Conservation (phyloP, 2,888 invertebrate genomes). For the Griposia aprilina region DNA sequence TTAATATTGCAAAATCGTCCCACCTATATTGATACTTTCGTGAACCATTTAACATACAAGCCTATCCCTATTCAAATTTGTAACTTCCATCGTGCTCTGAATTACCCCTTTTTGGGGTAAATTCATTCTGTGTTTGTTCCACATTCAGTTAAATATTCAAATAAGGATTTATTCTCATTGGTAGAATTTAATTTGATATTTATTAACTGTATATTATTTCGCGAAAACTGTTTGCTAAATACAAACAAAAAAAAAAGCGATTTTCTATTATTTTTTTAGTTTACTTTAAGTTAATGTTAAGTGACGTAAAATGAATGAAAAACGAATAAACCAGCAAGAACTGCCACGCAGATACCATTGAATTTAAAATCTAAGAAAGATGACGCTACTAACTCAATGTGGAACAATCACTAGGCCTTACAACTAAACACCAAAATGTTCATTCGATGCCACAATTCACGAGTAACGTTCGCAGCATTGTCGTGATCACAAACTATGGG, state of each 20-base stretch:
- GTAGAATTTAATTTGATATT: not conserved
- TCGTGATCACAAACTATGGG: slow-evolving; percentile 46
- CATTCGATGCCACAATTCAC: slow-evolving; percentile 73
- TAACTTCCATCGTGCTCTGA: slow-evolving; percentile 90
- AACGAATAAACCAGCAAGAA: not conserved
- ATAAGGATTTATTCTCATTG: not conserved
- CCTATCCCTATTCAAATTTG: slow-evolving; percentile 88
- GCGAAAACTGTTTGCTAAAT: not conserved
- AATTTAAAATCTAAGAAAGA: not conserved
- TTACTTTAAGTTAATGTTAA: too few species aligned
- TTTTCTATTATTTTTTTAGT: not conserved
- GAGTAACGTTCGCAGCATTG: slow-evolving; percentile 64
- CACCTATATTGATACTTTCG: slow-evolving; percentile 80
- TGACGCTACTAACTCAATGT: slow-evolving; percentile 63
- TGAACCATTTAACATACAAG: slow-evolving; percentile 76
- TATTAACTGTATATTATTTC: not conserved
- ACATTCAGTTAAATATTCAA: slow-evolving; percentile 62
- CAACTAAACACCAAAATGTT: slow-evolving; percentile 76
- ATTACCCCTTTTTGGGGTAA: slow-evolving; percentile 76
- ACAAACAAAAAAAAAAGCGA: not conserved
- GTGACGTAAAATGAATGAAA: not conserved
- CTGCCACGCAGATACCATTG: not conserved
- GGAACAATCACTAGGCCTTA: slow-evolving; percentile 76
- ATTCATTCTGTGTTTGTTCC: slow-evolving; percentile 75
- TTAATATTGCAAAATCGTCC: slow-evolving; percentile 88